These are phyloP conservation scores for Hypercompe scribonia DNA, from an alignment of 2,888 invertebrate species.

Conservation along the genomic window DNA sequence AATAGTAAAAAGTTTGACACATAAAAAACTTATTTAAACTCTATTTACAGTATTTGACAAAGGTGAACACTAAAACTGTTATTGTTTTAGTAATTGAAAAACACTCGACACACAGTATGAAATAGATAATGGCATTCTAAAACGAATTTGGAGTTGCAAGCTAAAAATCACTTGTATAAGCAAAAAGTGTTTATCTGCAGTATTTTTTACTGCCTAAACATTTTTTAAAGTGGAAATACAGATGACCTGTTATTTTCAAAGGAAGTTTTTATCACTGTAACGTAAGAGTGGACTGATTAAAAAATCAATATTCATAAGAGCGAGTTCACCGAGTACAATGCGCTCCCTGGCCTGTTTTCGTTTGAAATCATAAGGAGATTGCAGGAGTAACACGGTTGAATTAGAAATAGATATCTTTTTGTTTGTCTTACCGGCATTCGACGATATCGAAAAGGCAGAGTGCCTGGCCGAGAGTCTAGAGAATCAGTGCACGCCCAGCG, in stretches of 20 bases:
- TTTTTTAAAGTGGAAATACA: background rate
- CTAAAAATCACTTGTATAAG: background rate
- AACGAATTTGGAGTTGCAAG: background rate
- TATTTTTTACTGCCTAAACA: background rate
- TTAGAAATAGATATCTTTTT: conserved; percentile 29
- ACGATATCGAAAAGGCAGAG: too few relatives aligned
- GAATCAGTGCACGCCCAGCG: too few relatives aligned
- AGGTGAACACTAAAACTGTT: background rate
- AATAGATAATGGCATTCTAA: background rate
- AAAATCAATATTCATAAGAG: conserved; percentile 41
- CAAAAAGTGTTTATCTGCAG: background rate
- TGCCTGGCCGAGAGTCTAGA: too few relatives aligned
- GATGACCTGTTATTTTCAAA: background rate
- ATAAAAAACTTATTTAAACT: background rate
- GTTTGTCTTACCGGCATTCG: too few relatives aligned
- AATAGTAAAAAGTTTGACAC: background rate
- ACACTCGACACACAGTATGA: background rate
- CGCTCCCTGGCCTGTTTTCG: conserved; percentile 31
- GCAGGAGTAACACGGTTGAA: conserved; percentile 31
- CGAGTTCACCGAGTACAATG: conserved; percentile 25
- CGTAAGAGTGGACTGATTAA: conserved; percentile 27
- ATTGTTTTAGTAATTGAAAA: background rate
- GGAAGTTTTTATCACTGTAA: conserved; percentile 8
- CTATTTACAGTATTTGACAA: background rate
- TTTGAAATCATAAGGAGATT: conserved; percentile 20